Base-by-base conservation (phyloP, 2,797 vertebrate genomes). In the Alca torda region DNA sequence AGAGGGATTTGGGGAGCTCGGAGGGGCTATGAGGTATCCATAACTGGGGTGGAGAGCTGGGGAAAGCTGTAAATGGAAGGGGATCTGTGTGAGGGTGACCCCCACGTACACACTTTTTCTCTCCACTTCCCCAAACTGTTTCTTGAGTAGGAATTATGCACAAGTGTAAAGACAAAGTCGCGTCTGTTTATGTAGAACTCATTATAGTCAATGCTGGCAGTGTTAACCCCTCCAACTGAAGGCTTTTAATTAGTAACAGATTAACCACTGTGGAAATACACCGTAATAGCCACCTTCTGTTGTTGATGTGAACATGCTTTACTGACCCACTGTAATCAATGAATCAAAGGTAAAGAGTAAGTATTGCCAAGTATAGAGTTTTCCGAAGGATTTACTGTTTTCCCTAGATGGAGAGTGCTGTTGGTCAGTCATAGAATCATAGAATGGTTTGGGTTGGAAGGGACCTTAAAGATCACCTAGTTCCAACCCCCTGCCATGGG, bases 11-110 rank as follows among this genome's bases (percentile, higher is more conserved):
- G 11, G 19, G 11, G 23, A 60, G 25, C 2, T 74, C 41, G 31
- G 54, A 73, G 25, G 14, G 28, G 7, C 23, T 80, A 28, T 0
- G 3, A 2, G 8, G 2, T 69, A 10, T 53, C 80, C 1, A 0
- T 57, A 68, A 43, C 35, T 50, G n/a, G 7, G 10, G 6, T 51
- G 16, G 30, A 18, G 28, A 82, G 7, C 19, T 56, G 37, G 26
- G 16, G 21, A 31, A 80, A 65, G 10, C 20, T 63, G n/a, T 80
- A 70, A 56, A 41, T 46, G 30, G 16, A 69, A 18, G 7, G 7
- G 54, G 7, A 33, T 19, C 6, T 19, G 19, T 57, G 31, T 75
- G 33, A 83, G 10, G 18, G 16, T 70, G 24, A 83, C 8, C 3
- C 35, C 12, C 11, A 10, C 30, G 54, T 28, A 19, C 11, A 46